Evolutionary conservation across 37 sponge, comb jelly and placozoan species (phyloP).

Genomic region (Hexactinellida sp.): DNA sequence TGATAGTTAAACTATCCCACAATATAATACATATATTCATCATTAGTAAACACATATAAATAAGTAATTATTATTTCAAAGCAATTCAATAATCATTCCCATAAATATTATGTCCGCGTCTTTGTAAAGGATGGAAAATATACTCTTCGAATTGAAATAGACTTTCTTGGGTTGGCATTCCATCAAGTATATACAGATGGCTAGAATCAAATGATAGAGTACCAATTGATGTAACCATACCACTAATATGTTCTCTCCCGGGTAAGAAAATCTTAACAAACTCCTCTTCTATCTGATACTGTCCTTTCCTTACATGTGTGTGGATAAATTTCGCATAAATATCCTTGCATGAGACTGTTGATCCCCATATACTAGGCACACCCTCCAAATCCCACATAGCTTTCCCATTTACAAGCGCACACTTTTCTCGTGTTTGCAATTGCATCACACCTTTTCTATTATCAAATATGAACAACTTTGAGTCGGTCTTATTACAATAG

Average conservation of each 20-base stretch:
- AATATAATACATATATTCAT: too few species aligned
- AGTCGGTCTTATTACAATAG: background rate
- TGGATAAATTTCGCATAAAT: conserved; percentile 3
- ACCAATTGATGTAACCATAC: conserved; percentile 10
- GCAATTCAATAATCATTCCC: background rate
- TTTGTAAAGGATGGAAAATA: background rate
- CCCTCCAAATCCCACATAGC: conserved; percentile 5
- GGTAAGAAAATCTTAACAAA: background rate
- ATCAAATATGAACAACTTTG: conserved; percentile 4
- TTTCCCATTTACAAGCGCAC: background rate
- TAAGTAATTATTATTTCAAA: background rate
- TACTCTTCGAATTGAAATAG: background rate
- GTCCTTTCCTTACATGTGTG: background rate
- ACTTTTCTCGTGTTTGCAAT: background rate
- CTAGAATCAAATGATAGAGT: background rate
- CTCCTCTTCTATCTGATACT: background rate
- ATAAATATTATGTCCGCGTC: background rate
- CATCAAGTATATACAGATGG: background rate
- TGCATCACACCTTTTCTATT: conserved; percentile 17
- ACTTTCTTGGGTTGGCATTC: background rate
- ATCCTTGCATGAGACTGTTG: background rate
- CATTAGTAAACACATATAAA: too few species aligned
- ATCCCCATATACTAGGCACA: background rate
- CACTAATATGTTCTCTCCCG: background rate
- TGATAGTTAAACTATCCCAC: too few species aligned